Conservation (phyloP, 2,797 vertebrate genomes). For the Sphenodon punctatus region DNA sequence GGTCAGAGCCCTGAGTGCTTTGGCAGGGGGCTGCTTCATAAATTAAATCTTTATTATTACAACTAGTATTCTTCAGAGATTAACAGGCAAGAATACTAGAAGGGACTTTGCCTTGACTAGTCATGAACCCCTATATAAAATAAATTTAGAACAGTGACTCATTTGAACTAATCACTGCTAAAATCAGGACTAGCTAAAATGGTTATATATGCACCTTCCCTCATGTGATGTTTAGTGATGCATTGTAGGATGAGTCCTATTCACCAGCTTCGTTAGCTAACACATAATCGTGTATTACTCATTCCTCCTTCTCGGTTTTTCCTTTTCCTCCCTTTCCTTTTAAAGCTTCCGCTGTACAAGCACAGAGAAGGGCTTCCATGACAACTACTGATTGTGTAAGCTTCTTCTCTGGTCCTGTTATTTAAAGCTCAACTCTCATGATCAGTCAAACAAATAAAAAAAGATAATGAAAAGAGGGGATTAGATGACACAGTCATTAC, state of each 20-base stretch:
- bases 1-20: no score
- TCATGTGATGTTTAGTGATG: slow-evolving; percentile 17
- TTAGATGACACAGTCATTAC: slow-evolving; percentile 37
- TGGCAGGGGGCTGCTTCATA: no score
- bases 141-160: slow-evolving; percentile 45
- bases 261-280: slow-evolving; percentile 12
- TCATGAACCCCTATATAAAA: slow-evolving; percentile 22
- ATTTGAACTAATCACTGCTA: slow-evolving; percentile 30
- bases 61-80: slow-evolving; percentile 31
- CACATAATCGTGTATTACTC: slow-evolving; percentile 6
- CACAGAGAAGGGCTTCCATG: slow-evolving; percentile 1
- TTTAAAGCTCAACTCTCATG: slow-evolving; percentile 65
- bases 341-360: background rate
- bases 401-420: slow-evolving; percentile 59
- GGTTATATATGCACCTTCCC: background rate
- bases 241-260: slow-evolving; percentile 6
- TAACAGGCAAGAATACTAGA: background rate
- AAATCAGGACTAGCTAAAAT: slow-evolving; percentile 8
- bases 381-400: slow-evolving; percentile 55
- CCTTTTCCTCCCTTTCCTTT: background rate
- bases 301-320: slow-evolving; percentile 19
- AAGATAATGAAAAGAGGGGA: slow-evolving; percentile 34
- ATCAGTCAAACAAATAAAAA: slow-evolving; percentile 57
- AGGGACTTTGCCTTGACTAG: slow-evolving; percentile 28
- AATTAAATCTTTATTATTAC: no score